Conservation (phyloP, 2,888 invertebrate genomes). For the Aelia acuminata region DNA sequence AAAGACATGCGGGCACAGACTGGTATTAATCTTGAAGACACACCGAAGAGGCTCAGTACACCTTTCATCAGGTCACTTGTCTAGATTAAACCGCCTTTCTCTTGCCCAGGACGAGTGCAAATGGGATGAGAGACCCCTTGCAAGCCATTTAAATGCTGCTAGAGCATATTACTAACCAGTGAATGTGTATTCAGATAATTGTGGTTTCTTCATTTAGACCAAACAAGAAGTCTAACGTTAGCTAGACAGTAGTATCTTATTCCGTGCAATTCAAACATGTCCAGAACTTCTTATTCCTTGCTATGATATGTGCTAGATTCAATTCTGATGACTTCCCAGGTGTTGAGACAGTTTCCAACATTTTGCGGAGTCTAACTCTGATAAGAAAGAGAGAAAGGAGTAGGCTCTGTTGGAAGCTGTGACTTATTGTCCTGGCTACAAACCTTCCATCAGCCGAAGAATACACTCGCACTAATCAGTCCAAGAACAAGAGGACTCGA, state of each 20-base stretch:
- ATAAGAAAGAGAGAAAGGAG: background rate
- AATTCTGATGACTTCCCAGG: too few species aligned
- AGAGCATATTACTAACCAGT: background rate
- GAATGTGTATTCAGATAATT: too few species aligned
- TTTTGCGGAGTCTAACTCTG: too few species aligned
- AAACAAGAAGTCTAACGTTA: too few species aligned
- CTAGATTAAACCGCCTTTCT: background rate
- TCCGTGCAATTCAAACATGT: too few species aligned
- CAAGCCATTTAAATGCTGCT: background rate
- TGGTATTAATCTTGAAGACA: background rate
- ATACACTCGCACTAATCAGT: background rate
- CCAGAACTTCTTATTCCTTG: too few species aligned
- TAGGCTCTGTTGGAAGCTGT: background rate
- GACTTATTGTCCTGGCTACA: background rate
- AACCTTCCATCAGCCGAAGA: background rate
- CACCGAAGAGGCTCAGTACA: background rate
- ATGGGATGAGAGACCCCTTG: background rate
- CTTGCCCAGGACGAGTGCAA: background rate
- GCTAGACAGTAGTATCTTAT: too few species aligned
- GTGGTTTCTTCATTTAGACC: too few species aligned
- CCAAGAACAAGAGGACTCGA: background rate
- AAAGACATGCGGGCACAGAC: background rate
- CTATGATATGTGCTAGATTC: too few species aligned
- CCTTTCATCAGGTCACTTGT: constrained; percentile 19
- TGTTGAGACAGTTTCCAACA: too few species aligned